A percentile compares a stretch with the other conserved stretches of the same genome.
Evolutionary conservation across 2,888 invertebrate species (phyloP).

Genomic region (Drosophila testacea): DNA sequence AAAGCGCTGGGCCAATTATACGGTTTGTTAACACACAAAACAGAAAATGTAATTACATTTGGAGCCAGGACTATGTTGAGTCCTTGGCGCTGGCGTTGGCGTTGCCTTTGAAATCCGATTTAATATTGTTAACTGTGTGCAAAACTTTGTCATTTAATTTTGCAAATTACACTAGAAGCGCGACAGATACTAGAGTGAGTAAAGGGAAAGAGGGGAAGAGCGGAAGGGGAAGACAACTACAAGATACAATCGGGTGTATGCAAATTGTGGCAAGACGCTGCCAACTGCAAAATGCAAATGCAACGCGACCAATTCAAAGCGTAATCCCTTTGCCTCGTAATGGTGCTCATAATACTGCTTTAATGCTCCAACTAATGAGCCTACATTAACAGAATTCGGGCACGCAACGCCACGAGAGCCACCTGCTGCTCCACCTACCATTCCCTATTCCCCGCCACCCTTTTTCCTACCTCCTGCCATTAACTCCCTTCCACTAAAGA

Average conservation of each 20-base stretch:
- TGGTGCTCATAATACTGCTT: slow-evolving; percentile 69
- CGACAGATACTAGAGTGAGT: slow-evolving; percentile 18
- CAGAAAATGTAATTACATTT: slow-evolving; percentile 81
- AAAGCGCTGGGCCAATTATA: slow-evolving; percentile 73
- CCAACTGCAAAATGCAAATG: slow-evolving; percentile 55
- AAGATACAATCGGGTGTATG: slow-evolving; percentile 46
- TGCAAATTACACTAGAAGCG: slow-evolving; percentile 62
- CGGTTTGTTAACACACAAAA: slow-evolving; percentile 81
- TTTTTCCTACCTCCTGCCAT: too few relatives aligned
- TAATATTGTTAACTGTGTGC: slow-evolving; percentile 81
- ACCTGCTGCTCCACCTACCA: slow-evolving; percentile 57
- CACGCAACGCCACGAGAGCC: slow-evolving; percentile 46
- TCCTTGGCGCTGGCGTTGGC: background rate
- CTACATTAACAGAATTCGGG: slow-evolving; percentile 73
- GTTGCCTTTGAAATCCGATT: slow-evolving; percentile 76
- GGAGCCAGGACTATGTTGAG: slow-evolving; percentile 37
- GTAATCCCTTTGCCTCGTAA: slow-evolving; percentile 18
- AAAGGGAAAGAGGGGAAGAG: background rate
- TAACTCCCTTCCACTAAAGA: background rate
- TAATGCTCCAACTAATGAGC: slow-evolving; percentile 79
- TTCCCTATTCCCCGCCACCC: background rate
- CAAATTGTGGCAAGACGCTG: slow-evolving; percentile 66
- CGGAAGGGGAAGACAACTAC: slow-evolving; percentile 1
- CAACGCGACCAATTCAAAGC: slow-evolving; percentile 40
- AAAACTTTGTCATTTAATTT: slow-evolving; percentile 79